Conservation (phyloP, 2,113 vertebrate species). For the Esox niger region DNA sequence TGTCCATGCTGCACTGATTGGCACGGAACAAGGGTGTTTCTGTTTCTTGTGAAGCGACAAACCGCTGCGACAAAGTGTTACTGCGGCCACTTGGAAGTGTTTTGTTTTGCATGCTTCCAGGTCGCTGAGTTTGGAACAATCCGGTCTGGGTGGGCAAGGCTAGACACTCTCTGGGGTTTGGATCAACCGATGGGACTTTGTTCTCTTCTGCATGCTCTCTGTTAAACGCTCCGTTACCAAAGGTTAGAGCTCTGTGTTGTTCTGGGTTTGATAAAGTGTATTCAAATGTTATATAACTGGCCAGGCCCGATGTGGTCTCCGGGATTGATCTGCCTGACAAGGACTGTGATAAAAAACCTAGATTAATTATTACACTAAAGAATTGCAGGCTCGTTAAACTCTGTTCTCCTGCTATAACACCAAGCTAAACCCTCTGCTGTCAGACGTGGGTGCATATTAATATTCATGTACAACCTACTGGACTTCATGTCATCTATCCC, state of each 20-base stretch:
- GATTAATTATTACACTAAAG: not conserved
- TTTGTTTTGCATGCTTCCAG: no score
- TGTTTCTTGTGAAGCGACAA: no score
- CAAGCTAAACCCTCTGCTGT: not conserved
- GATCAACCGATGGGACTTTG: constrained; percentile 14
- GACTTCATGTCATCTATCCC: not conserved
- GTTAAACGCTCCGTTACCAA: no score
- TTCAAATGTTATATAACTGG: not conserved
- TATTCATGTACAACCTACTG: no score
- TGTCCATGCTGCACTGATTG: no score
- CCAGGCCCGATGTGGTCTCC: not conserved
- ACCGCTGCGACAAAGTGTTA: no score
- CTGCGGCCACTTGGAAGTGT: no score
- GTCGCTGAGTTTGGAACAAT: no score
- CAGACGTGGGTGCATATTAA: not conserved
- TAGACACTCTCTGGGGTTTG: constrained; percentile 11
- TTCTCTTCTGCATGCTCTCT: constrained; percentile 17
- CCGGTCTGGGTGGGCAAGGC: not conserved
- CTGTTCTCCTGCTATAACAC: not conserved
- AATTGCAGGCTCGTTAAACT: not conserved
- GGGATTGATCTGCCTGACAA: not conserved
- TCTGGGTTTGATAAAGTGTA: not conserved
- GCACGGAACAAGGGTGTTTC: no score
- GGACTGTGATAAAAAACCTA: not conserved
- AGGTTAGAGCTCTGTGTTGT: constrained; percentile 3